Conservation (phyloP, 2,888 invertebrate genomes). For the Agriopis aurantiaria region DNA sequence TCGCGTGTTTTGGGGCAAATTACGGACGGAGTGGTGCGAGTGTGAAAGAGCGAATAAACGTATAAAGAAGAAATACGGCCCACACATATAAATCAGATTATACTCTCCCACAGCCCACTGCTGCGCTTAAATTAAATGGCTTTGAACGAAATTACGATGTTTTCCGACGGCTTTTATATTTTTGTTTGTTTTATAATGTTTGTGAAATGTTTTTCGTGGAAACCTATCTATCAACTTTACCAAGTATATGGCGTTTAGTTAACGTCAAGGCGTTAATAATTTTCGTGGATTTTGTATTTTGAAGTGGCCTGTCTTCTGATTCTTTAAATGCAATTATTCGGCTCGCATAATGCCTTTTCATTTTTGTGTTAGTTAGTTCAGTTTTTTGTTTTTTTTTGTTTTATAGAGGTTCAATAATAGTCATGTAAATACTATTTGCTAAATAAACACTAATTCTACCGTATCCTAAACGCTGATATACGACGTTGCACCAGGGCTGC, state of each 20-base stretch:
- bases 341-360: not conserved
- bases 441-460: too few relatives aligned
- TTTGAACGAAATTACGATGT: conserved; percentile 73
- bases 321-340: conserved; percentile 2
- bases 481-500: too few relatives aligned
- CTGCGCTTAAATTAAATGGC: conserved; percentile 71
- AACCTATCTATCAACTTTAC: conserved; percentile 19
- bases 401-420: too few relatives aligned
- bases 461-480: too few relatives aligned
- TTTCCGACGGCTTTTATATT: conserved; percentile 59
- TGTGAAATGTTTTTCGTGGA: conserved; percentile 30
- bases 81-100: conserved; percentile 78
- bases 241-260: not conserved
- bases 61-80: conserved; percentile 68
- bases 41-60: conserved; percentile 53
- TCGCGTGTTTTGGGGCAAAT: conserved; percentile 69
- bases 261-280: conserved; percentile 5
- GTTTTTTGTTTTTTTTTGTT: too few relatives aligned
- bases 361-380: not conserved
- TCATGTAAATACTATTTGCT: too few relatives aligned
- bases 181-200: conserved; percentile 35
- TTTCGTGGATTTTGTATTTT: conserved; percentile 17
- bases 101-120: conserved; percentile 58
- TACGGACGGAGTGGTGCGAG: conserved; percentile 61
- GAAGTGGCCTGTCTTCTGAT: conserved; percentile 3